A percentile compares a stretch with the other conserved stretches of the same genome.
These are phyloP conservation scores for Pristionchus entomophagus DNA, from an alignment of 2,888 invertebrate species.

Conservation along the genomic window DNA sequence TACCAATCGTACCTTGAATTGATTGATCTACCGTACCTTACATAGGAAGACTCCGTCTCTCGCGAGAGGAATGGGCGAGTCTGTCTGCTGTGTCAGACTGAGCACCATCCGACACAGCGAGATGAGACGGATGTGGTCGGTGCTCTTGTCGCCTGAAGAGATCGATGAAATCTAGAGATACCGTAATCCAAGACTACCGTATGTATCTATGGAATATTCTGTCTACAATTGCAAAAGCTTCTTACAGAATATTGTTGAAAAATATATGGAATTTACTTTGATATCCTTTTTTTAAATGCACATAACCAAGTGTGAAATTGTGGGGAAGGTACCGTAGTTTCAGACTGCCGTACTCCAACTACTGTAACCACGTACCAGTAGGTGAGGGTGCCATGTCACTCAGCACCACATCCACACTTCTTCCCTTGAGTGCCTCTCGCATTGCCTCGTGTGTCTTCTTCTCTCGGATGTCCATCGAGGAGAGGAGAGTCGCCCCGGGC, in stretches of 20 bases:
- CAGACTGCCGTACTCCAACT: too few species aligned
- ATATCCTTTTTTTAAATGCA: too few species aligned
- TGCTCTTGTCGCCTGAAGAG: slow-evolving; percentile 59
- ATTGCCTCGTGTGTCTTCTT: slow-evolving; percentile 59
- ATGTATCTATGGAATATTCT: too few species aligned
- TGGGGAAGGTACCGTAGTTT: too few species aligned
- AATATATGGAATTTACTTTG: too few species aligned
- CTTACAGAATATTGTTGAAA: too few species aligned
- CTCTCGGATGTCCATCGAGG: slow-evolving; percentile 66
- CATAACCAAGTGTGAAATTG: too few species aligned
- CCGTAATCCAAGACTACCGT: too few species aligned
- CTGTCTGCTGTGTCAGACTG: slow-evolving; percentile 34
- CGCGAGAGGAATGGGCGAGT: slow-evolving; percentile 58
- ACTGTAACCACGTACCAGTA: slow-evolving; percentile 70
- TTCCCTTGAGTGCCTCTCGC: slow-evolving; percentile 54
- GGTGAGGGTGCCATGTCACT: slow-evolving; percentile 76
- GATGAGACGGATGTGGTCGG: slow-evolving; percentile 70
- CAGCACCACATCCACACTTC: slow-evolving; percentile 68
- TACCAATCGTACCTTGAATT: too few species aligned
- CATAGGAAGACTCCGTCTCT: slow-evolving; percentile 67
- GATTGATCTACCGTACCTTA: too few species aligned
- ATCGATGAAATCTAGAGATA: too few species aligned
- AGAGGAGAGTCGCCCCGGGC: slow-evolving; percentile 68
- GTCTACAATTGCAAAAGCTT: too few species aligned
- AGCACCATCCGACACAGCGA: slow-evolving; percentile 64